phyloP scores from a whole-genome alignment of 2,797 vertebrate genomes.

The Morelia viridis region DNA sequence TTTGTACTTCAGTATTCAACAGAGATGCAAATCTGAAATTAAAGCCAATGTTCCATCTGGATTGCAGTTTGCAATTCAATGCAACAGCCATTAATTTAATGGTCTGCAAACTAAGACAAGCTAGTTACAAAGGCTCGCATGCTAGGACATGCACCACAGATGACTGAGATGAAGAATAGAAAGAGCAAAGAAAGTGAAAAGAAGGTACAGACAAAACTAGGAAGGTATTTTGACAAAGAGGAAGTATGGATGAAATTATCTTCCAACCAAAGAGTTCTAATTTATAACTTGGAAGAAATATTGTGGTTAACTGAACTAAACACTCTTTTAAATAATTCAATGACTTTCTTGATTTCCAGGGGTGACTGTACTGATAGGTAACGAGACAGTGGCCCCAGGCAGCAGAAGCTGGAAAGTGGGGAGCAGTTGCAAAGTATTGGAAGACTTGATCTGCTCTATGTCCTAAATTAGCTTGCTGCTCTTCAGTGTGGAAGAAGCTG shows the following conservation, averaged over 20 bases:
- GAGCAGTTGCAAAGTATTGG: background rate
- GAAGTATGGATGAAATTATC: background rate
- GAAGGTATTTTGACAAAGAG: background rate
- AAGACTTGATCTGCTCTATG: background rate
- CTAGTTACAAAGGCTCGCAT: background rate
- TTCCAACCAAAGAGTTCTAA: background rate
- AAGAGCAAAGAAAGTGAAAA: background rate
- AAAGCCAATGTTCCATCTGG: background rate
- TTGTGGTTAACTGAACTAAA: background rate
- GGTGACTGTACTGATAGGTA: background rate
- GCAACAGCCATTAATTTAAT: background rate
- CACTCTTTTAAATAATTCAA: background rate
- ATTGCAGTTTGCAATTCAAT: background rate
- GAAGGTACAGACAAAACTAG: background rate
- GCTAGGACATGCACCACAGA: background rate
- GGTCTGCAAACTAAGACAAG: background rate
- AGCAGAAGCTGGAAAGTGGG: background rate
- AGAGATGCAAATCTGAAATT: background rate
- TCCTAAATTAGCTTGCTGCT: background rate
- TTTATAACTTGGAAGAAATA: background rate
- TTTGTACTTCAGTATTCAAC: background rate
- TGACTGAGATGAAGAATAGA: background rate
- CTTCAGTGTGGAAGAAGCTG: background rate
- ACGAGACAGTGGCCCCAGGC: background rate
- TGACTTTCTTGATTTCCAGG: background rate